Conservation (phyloP, 2,888 invertebrate species). For the Ceramica pisi region DNA sequence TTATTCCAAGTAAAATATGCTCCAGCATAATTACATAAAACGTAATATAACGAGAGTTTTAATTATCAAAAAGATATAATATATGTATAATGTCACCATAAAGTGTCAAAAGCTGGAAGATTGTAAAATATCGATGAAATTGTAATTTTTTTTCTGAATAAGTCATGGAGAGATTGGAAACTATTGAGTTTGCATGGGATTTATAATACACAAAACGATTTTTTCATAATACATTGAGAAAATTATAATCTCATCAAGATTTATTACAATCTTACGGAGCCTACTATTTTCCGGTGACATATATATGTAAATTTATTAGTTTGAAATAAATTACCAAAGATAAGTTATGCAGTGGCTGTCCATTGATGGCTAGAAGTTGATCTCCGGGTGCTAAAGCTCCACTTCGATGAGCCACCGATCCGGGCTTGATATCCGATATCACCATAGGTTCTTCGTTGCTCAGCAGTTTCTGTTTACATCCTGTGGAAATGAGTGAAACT, state of each 20-base stretch:
- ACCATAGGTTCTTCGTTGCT: conserved; percentile 94
- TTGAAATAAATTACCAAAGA: conserved; percentile 88
- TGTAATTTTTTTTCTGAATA: too few relatives aligned
- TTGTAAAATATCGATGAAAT: too few relatives aligned
- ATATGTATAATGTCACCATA: not conserved
- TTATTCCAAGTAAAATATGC: not conserved
- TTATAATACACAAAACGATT: too few relatives aligned
- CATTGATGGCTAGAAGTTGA: conserved; percentile 96
- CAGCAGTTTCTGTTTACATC: conserved; percentile 86
- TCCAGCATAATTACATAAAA: not conserved
- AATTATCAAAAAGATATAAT: not conserved
- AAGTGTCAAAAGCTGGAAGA: too few relatives aligned
- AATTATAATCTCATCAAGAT: too few relatives aligned
- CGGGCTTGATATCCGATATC: conserved; percentile 97
- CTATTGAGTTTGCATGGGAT: too few relatives aligned
- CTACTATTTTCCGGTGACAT: too few relatives aligned
- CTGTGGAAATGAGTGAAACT: conserved; percentile 69
- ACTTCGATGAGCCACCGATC: conserved; percentile 97
- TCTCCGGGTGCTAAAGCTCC: conserved; percentile 97
- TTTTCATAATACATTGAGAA: too few relatives aligned
- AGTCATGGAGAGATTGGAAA: too few relatives aligned
- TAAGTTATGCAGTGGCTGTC: conserved; percentile 94
- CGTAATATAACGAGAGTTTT: not conserved
- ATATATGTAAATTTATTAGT: too few relatives aligned
- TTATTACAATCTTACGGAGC: too few relatives aligned